These are phyloP conservation scores for Tenthredo notha DNA, from an alignment of 2,888 invertebrate genomes.

Conservation along the genomic window DNA sequence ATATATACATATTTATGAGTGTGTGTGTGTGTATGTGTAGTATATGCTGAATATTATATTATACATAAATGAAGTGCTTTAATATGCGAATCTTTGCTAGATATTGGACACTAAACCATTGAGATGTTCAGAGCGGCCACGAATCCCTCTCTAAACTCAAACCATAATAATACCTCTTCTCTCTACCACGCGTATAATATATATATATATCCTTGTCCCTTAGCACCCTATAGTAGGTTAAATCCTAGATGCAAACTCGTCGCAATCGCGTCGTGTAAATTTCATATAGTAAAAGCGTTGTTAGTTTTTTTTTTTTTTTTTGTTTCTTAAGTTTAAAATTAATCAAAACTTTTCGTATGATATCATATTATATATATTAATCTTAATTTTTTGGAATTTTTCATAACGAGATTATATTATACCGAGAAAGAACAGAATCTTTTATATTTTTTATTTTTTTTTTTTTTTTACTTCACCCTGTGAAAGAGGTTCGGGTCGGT, in stretches of 20 bases:
- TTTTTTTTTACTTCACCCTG: neutral
- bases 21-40: neutral
- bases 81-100: constrained; percentile 42
- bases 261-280: no score
- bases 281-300: no score
- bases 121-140: neutral
- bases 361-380: no score
- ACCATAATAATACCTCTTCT: constrained; percentile 25
- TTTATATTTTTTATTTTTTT: no score
- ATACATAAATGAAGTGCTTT: constrained; percentile 44
- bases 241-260: neutral
- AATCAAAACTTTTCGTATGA: no score
- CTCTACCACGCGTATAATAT: neutral
- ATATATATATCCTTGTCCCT: constrained; percentile 1
- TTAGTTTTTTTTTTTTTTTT: no score
- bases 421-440: no score
- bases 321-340: no score
- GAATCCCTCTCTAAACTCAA: neutral
- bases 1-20: neutral
- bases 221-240: neutral
- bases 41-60: neutral
- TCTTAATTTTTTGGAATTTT: no score
- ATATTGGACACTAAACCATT: constrained; percentile 50
- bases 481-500: neutral
- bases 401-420: no score